These are phyloP conservation scores for Dicyrtoma fusca DNA, from an alignment of 2,888 invertebrate species.

Conservation along the genomic window DNA sequence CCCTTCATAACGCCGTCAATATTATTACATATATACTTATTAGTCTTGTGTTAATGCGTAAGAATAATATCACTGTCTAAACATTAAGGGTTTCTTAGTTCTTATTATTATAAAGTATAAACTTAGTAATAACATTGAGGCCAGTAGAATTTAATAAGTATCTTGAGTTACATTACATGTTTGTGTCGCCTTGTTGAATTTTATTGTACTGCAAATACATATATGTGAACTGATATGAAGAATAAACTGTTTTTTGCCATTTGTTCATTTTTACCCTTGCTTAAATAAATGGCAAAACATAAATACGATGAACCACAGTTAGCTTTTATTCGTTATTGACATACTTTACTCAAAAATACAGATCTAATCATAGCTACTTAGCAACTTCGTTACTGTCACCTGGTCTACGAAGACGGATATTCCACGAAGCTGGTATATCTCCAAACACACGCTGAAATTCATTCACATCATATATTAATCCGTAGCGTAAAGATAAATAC, in stretches of 20 bases:
- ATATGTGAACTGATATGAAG: not conserved
- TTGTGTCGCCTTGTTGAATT: not conserved
- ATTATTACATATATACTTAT: too few species aligned
- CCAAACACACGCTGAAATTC: conserved; percentile 42
- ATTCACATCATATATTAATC: conserved; percentile 14
- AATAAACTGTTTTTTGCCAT: not conserved
- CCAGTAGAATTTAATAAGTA: not conserved
- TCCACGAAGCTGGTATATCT: not conserved
- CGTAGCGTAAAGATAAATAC: conserved; percentile 28
- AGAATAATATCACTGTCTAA: not conserved
- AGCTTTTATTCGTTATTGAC: too few species aligned
- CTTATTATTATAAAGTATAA: not conserved
- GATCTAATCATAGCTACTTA: too few species aligned
- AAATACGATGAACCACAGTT: too few species aligned
- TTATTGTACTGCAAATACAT: not conserved
- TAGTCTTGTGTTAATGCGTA: too few species aligned
- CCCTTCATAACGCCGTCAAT: too few species aligned
- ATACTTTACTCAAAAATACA: too few species aligned
- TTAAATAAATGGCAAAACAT: too few species aligned
- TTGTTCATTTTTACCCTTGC: not conserved
- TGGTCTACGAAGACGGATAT: not conserved
- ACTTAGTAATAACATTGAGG: not conserved
- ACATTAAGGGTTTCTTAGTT: not conserved
- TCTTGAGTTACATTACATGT: too few species aligned
- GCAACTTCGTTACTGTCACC: too few species aligned